phyloP scores from a whole-genome alignment of 2,797 vertebrate species.

The Echeneis naucrates region DNA sequence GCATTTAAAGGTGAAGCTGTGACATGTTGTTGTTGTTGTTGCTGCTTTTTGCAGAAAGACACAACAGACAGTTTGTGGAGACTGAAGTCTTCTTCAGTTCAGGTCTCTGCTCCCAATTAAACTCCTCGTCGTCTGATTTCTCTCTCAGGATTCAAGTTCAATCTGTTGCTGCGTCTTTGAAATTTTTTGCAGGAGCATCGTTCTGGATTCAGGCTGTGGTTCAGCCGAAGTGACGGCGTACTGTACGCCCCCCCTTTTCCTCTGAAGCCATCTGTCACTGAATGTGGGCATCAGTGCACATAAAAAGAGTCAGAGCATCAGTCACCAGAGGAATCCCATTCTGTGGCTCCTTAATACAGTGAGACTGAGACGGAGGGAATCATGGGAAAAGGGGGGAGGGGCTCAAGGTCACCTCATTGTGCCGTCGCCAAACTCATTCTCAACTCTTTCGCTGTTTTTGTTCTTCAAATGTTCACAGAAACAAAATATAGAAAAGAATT shows the following conservation, averaged over 20 bases:
- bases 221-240: conserved; percentile 59
- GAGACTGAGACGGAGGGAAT: background rate
- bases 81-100: conserved; percentile 40
- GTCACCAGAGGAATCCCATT: background rate
- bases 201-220: conserved; percentile 57
- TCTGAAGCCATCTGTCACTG: conserved; percentile 72
- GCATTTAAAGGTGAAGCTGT: background rate
- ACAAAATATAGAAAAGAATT: no score
- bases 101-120: conserved; percentile 63
- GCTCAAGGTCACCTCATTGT: conserved; percentile 25
- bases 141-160: conserved; percentile 43
- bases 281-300: conserved; percentile 1
- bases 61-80: conserved; percentile 19
- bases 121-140: conserved; percentile 20
- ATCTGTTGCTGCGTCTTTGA: conserved; percentile 72
- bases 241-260: conserved; percentile 18
- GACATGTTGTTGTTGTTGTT: background rate
- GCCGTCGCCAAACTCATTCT: background rate
- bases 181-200: conserved; percentile 52
- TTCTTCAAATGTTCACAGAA: no score
- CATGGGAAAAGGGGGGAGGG: background rate
- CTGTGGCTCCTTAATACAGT: background rate
- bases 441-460: background rate
- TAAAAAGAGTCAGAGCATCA: background rate
- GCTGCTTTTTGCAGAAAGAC: background rate